Percentiles rank a stretch among this genome's conserved stretches.
Evolutionary conservation across 2,888 invertebrate genomes (phyloP).

Genomic region (Apamea crenata): DNA sequence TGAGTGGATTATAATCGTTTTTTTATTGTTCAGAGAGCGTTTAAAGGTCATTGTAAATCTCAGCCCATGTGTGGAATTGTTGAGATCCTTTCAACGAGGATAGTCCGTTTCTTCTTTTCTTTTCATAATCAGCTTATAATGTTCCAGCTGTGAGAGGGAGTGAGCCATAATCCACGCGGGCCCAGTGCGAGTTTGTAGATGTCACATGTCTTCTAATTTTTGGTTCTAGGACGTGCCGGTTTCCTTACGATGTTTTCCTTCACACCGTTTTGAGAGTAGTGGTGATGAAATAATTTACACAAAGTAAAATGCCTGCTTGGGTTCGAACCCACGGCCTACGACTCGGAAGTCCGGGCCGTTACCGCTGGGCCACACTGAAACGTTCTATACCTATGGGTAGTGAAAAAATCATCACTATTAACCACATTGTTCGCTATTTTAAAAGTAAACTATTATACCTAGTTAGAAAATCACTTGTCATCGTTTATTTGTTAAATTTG

Average conservation of each 20-base stretch:
- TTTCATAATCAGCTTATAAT: neutral
- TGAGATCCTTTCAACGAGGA: slow-evolving; percentile 15
- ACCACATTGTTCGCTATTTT: neutral
- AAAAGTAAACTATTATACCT: neutral
- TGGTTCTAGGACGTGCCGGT: neutral
- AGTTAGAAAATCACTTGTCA: too few relatives aligned
- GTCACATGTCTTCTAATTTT: neutral
- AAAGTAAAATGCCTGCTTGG: too few relatives aligned
- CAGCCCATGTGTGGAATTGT: neutral
- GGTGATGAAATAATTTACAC: too few relatives aligned
- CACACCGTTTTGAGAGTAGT: neutral
- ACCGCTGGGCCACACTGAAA: too few relatives aligned
- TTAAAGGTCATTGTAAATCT: slow-evolving; percentile 44
- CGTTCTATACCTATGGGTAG: too few relatives aligned
- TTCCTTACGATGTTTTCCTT: neutral
- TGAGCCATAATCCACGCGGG: too few relatives aligned
- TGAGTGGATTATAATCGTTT: slow-evolving; percentile 41
- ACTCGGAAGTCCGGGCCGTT: too few relatives aligned
- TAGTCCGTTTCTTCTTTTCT: too few relatives aligned
- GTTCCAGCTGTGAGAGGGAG: too few relatives aligned
- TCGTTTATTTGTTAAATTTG: neutral
- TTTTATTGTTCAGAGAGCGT: slow-evolving; percentile 36
- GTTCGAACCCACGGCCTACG: too few relatives aligned
- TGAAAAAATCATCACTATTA: neutral
- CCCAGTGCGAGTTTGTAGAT: neutral